Evolutionary conservation across 2,888 invertebrate species (phyloP), one percentile per base, ranked within the genome.

Genomic region (Dusona sp.): DNA sequence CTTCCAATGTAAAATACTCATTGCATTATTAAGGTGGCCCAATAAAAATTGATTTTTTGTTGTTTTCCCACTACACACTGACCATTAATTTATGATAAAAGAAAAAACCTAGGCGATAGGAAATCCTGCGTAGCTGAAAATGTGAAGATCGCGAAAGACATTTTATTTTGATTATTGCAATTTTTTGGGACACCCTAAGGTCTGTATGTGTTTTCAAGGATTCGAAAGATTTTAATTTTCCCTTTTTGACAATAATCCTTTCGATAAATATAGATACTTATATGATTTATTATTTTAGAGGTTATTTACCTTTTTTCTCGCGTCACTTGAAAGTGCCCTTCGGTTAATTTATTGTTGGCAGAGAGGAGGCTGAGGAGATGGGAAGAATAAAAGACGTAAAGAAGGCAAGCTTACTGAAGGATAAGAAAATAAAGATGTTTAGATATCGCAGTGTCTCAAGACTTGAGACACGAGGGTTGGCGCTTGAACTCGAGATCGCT

Each of bases 281-380:
- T 8, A 54, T 54, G 22, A 57, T 57, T 48, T 73, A 51, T 57
- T n/a, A 19, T n/a, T 16, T 11, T 65, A 3, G 19, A 36, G 65
- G 65, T 65, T 65, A 19, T 65, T 19, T 33, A 68, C 11, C n/a
- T 45, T 57, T 45, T 84, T 84, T 82, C 79, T 82, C 79, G 79
- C 68, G 79, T 74, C 77, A 82, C 82, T 87, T 81, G 79, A 82
- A 72, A 51, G 72, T 57, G 64, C 84, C 16, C 16, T 16, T 61
- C 54, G 79, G 70, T 84, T 87, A 87, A 84, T 87, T 84, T 79
- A 84, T 87, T 54, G 84, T 75, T 67, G 64, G 64, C 67, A 29
- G 67, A 67, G 65, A n/a, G 16, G 22, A 64, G 9, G 19, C n/a
- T n/a, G n/a, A 54, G 29, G 3, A 7, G 42, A 64, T 13, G n/a